A percentile compares a stretch with the other conserved stretches of the same genome.
Evolutionary conservation across 64 coral and sea anemone species (phyloP).

Genomic region (Hydrozoanthus tunicans): DNA sequence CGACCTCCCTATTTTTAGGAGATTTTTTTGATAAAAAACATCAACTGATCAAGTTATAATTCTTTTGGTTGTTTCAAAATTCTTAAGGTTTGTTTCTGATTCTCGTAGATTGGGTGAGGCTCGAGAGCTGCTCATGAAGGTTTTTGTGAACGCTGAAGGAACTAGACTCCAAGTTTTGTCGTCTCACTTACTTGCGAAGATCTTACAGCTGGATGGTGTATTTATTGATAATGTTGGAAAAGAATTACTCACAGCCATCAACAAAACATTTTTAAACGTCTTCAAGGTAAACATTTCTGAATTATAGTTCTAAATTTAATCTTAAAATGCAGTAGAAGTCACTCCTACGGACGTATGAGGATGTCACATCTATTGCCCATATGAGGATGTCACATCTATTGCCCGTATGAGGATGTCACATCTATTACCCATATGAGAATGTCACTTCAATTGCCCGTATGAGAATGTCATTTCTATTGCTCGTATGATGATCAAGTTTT

Average conservation of each 20-base stretch:
- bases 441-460: too few species aligned
- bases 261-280: conserved; percentile 30
- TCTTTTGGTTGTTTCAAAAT: not conserved
- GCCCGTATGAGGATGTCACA: too few species aligned
- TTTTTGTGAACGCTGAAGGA: conserved; percentile 38
- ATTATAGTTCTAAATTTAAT: not conserved
- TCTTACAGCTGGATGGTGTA: not conserved
- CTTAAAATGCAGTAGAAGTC: too few species aligned
- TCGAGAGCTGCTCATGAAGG: not conserved
- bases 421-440: too few species aligned
- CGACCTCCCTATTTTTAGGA: too few species aligned
- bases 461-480: too few species aligned
- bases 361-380: too few species aligned
- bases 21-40: too few species aligned
- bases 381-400: too few species aligned
- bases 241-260: conserved; percentile 21
- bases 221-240: conserved; percentile 13
- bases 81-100: not conserved
- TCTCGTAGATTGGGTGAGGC: conserved; percentile 8
- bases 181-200: conserved; percentile 21
- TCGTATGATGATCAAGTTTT: too few species aligned
- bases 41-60: not conserved
- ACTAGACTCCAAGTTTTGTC: conserved; percentile 28
- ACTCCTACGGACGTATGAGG: too few species aligned
- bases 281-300: not conserved